Conservation (phyloP, 2,888 invertebrate genomes). For the Macroteleia sp. region DNA sequence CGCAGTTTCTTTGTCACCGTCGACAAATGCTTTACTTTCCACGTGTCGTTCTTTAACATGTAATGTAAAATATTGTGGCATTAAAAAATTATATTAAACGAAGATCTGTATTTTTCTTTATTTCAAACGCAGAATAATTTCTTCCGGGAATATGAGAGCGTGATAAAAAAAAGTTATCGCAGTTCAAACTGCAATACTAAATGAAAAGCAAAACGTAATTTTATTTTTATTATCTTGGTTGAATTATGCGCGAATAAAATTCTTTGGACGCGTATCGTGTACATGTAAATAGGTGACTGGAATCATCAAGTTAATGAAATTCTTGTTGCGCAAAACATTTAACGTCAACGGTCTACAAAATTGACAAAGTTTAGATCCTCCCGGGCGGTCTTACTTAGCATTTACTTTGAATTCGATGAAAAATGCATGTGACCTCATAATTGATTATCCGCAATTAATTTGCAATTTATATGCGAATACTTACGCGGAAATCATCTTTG, state of each 20-base stretch:
- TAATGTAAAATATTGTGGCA: constrained; percentile 7
- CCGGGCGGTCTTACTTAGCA: not conserved
- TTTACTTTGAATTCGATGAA: constrained; percentile 11
- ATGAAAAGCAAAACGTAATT: too few species aligned
- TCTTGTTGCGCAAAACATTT: constrained; percentile 19
- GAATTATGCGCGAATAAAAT: too few species aligned
- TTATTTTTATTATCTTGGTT: not conserved
- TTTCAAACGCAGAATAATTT: too few species aligned
- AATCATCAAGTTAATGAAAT: constrained; percentile 42
- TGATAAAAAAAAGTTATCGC: too few species aligned
- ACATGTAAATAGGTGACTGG: constrained; percentile 10
- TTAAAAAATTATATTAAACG: not conserved
- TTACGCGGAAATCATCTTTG: constrained; percentile 75
- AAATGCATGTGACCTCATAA: constrained; percentile 17
- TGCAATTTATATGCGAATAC: constrained; percentile 26
- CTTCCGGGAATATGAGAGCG: too few species aligned
- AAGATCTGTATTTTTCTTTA: too few species aligned
- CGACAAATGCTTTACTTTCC: constrained; percentile 72
- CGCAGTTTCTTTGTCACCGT: constrained; percentile 72
- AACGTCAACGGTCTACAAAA: constrained; percentile 12
- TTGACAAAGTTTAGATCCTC: constrained; percentile 34
- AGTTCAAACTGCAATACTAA: too few species aligned
- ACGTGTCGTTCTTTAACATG: constrained; percentile 75
- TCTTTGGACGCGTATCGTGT: too few species aligned
- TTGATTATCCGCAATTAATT: constrained; percentile 18